phyloP scores from a whole-genome alignment of 2,888 invertebrate species.

The Cinara cedri region DNA sequence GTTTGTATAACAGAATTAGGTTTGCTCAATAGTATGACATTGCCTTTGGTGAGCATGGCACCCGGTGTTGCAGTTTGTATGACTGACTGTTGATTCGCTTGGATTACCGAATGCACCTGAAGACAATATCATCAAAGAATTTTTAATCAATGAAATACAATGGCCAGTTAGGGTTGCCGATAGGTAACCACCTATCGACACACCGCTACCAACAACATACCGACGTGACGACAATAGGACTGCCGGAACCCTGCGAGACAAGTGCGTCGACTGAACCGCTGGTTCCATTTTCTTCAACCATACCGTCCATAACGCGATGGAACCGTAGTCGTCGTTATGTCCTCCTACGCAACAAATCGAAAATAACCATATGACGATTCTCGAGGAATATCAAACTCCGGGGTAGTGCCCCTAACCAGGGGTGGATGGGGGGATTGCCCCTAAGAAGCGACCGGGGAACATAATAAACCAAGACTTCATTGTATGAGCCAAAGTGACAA shows the following conservation, averaged over 20 bases:
- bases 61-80: constrained; percentile 87
- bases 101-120: constrained; percentile 93
- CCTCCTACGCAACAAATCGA: constrained; percentile 67
- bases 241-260: constrained; percentile 51
- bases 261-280: constrained; percentile 54
- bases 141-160: neutral
- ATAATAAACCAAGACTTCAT: too few species aligned
- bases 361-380: constrained; percentile 22
- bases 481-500: too few species aligned
- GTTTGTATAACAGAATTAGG: constrained; percentile 92
- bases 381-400: too few species aligned
- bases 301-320: constrained; percentile 80
- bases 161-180: neutral
- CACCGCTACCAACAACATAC: constrained; percentile 62
- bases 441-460: too few species aligned
- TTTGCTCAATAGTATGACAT: constrained; percentile 88
- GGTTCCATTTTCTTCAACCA: constrained; percentile 88
- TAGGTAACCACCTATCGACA: neutral
- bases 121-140: constrained; percentile 59
- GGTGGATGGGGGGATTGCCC: too few species aligned
- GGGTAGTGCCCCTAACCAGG: too few species aligned
- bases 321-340: constrained; percentile 66
- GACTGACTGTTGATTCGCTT: constrained; percentile 93
- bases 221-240: constrained; percentile 67
- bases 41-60: constrained; percentile 82